Percentiles rank a stretch among this genome's conserved stretches.
Conservation (phyloP, 2,888 invertebrate genomes). For the Cinara cedri region DNA sequence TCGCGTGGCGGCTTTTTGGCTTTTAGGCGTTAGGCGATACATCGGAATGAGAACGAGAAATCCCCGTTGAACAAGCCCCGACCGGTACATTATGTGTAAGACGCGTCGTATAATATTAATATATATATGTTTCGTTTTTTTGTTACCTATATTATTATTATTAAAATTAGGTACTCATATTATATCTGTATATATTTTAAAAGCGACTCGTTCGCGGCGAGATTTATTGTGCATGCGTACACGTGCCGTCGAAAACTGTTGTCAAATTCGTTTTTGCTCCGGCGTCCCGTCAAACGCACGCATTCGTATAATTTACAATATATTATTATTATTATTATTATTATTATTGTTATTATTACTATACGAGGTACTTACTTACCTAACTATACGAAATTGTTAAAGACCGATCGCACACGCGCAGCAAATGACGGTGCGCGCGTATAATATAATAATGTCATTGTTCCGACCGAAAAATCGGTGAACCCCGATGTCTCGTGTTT, state of each 20-base stretch:
- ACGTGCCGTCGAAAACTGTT: constrained; percentile 36
- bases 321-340: too few relatives aligned
- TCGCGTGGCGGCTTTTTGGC: too few relatives aligned
- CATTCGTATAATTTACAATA: background rate
- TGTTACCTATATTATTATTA: constrained; percentile 10
- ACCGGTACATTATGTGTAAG: background rate
- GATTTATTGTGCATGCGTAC: constrained; percentile 32
- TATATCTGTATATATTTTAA: background rate
- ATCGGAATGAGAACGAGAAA: too few relatives aligned
- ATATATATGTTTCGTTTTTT: background rate
- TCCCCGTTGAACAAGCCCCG: too few relatives aligned
- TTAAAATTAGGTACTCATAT: background rate
- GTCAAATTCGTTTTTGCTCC: background rate
- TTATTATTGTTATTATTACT: too few relatives aligned
- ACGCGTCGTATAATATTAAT: background rate
- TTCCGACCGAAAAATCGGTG: constrained; percentile 7
- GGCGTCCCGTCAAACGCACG: background rate
- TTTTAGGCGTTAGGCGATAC: too few relatives aligned
- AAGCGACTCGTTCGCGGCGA: background rate
- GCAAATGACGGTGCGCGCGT: background rate
- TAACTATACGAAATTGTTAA: background rate
- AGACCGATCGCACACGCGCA: background rate
- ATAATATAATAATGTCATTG: too few relatives aligned
- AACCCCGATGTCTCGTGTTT: background rate
- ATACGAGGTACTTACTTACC: background rate